A percentile compares a stretch with the other conserved stretches of the same genome.
These are phyloP conservation scores for Asbolus verrucosus DNA, from an alignment of 1,140 invertebrate species.

Conservation along the genomic window DNA sequence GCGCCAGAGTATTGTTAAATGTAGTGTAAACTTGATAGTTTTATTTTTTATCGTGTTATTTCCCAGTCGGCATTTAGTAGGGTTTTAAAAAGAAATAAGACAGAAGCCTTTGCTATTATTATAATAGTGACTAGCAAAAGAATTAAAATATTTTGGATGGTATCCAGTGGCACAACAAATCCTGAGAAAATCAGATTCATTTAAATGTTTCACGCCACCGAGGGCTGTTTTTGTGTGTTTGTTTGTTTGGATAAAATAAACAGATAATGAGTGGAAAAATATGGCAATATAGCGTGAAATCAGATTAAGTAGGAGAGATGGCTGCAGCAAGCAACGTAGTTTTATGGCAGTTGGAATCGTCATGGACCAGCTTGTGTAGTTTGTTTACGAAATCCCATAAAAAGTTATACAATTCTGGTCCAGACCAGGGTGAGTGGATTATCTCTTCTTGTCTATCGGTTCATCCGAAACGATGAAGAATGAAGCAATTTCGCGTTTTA, in stretches of 20 bases:
- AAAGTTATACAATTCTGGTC: conserved; percentile 10
- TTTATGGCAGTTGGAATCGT: conserved; percentile 30
- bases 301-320: conserved; percentile 26
- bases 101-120: conserved; percentile 22
- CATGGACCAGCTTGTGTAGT: conserved; percentile 27
- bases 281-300: conserved; percentile 29
- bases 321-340: conserved; percentile 27
- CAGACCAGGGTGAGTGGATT: conserved; percentile 14
- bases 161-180: conserved; percentile 11
- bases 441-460: not conserved
- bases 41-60: conserved; percentile 32
- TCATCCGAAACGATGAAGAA: conserved; percentile 14
- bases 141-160: conserved; percentile 12
- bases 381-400: conserved; percentile 36
- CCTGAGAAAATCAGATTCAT: too few relatives aligned
- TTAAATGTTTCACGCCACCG: conserved; percentile 13
- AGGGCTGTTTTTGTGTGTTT: conserved; percentile 2
- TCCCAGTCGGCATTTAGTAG: conserved; percentile 28
- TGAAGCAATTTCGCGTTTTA: conserved; percentile 25
- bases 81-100: conserved; percentile 37
- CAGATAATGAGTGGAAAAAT: conserved; percentile 30
- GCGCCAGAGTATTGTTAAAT: conserved; percentile 44
- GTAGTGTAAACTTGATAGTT: conserved; percentile 41
- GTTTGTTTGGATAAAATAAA: conserved; percentile 12
- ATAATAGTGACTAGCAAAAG: conserved; percentile 2